phyloP scores from a whole-genome alignment of 2,113 vertebrate species.

The Lophochroa leadbeateri region DNA sequence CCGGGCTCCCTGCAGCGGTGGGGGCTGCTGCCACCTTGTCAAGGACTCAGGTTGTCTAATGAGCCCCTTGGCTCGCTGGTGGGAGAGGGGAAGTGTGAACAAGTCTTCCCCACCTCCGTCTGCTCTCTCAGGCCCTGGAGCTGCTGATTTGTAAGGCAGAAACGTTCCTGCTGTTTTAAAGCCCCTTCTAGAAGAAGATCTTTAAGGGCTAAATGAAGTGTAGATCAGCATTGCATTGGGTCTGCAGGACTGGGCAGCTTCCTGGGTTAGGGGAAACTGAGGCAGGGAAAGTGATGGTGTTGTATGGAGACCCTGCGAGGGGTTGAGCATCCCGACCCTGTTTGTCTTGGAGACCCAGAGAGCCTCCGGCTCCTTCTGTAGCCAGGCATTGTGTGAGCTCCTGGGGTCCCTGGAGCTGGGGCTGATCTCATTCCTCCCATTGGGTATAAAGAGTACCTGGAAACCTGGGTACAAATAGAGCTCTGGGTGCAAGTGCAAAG shows the following conservation, averaged over 20 bases:
- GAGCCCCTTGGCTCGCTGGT: background rate
- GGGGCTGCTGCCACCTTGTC: background rate
- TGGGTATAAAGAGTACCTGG: background rate
- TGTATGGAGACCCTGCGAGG: accelerated
- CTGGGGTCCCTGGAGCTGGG: accelerated
- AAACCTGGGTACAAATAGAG: accelerated
- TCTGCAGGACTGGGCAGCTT: background rate
- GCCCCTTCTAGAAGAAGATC: background rate
- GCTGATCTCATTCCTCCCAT: accelerated
- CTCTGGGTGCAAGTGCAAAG: accelerated
- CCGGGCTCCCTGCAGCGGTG: background rate
- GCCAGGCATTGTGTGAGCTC: background rate
- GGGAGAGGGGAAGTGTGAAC: accelerated
- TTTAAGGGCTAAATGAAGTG: background rate
- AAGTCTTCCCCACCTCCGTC: background rate
- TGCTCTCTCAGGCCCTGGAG: background rate
- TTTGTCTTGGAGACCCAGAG: accelerated
- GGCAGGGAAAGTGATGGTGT: background rate
- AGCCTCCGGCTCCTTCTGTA: background rate
- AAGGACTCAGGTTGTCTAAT: accelerated
- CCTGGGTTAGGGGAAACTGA: background rate
- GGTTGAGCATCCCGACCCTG: background rate
- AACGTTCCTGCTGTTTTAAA: background rate
- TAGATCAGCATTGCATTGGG: accelerated
- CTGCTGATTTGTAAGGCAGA: background rate